These are phyloP conservation scores for Campoplex nolae DNA, from an alignment of 2,888 invertebrate species.

Conservation along the genomic window DNA sequence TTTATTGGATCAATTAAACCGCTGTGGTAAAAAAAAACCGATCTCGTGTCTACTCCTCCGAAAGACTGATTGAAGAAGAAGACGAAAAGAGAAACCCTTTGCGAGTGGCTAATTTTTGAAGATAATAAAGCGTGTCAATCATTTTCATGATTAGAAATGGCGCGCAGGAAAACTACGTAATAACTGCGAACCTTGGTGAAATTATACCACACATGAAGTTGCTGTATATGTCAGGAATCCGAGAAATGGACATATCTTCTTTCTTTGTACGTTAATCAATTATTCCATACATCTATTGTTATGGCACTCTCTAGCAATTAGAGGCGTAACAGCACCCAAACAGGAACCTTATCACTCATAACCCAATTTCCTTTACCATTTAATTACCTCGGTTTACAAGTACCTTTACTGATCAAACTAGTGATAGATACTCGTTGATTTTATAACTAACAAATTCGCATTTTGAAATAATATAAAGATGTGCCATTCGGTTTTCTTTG, in stretches of 20 bases:
- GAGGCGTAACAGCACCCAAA: background rate
- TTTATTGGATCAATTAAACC: background rate
- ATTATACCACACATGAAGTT: conserved; percentile 22
- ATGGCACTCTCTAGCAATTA: conserved; percentile 31
- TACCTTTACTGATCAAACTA: conserved; percentile 37
- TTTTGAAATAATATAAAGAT: conserved; percentile 75
- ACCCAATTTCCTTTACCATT: conserved; percentile 32
- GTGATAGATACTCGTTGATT: conserved; percentile 74
- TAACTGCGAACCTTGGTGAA: conserved; percentile 30
- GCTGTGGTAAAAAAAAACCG: background rate
- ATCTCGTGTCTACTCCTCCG: background rate
- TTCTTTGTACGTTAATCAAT: conserved; percentile 71
- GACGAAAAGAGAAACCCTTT: background rate
- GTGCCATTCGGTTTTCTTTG: conserved; percentile 65
- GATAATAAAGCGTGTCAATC: background rate
- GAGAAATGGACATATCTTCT: conserved; percentile 67
- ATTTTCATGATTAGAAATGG: background rate
- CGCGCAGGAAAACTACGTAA: conserved; percentile 2
- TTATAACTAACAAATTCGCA: conserved; percentile 82
- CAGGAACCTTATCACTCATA: conserved; percentile 54
- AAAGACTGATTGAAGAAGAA: background rate
- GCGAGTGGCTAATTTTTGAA: background rate
- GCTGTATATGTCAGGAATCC: conserved; percentile 39
- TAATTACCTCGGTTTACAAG: conserved; percentile 52
- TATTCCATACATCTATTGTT: conserved; percentile 73